phyloP scores from a whole-genome alignment of 2,888 invertebrate species.

The Leptinotarsa rubiginosa region DNA sequence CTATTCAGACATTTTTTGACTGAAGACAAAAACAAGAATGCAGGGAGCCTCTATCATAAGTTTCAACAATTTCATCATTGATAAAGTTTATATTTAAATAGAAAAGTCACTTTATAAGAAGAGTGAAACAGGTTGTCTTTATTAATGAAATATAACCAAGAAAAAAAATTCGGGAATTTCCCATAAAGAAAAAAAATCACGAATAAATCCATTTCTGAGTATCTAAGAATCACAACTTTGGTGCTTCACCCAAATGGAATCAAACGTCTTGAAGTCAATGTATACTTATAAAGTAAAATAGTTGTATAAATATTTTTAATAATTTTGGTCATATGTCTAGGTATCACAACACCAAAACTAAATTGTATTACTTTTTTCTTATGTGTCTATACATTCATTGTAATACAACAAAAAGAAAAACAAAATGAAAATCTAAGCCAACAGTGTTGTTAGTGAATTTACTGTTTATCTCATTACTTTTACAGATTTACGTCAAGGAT shows the following conservation, averaged over 20 bases:
- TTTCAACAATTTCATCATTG: too few relatives aligned
- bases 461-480: slow-evolving; percentile 14
- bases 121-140: too few relatives aligned
- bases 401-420: slow-evolving; percentile 30
- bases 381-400: slow-evolving; percentile 35
- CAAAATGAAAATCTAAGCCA: slow-evolving; percentile 11
- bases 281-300: slow-evolving; percentile 12
- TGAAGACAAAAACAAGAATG: too few relatives aligned
- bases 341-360: slow-evolving; percentile 56
- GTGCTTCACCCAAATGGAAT: not conserved
- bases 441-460: slow-evolving; percentile 17
- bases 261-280: not conserved
- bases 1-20: too few relatives aligned
- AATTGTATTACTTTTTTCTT: slow-evolving; percentile 29
- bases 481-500: slow-evolving; percentile 17
- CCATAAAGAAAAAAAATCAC: too few relatives aligned
- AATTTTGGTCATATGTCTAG: slow-evolving; percentile 52
- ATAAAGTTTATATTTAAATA: too few relatives aligned
- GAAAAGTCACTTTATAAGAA: too few relatives aligned
- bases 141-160: too few relatives aligned
- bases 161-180: too few relatives aligned
- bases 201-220: not conserved
- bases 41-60: too few relatives aligned
- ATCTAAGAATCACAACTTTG: not conserved
- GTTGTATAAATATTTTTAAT: slow-evolving; percentile 5